phyloP scores from a whole-genome alignment of 2,888 invertebrate genomes.

The Aspidiotus rigidus region DNA sequence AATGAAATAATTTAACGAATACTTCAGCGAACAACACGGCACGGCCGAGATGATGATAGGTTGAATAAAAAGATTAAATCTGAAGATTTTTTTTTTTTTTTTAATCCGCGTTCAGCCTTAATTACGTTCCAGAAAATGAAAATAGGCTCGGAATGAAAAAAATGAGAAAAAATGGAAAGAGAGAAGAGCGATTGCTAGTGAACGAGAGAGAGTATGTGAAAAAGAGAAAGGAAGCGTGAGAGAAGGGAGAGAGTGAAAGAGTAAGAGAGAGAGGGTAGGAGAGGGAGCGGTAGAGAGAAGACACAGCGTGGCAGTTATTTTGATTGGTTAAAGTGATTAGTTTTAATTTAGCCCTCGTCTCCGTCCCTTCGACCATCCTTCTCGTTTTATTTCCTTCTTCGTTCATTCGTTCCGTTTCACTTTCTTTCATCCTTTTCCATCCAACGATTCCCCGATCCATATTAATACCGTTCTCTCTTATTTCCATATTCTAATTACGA shows the following conservation, averaged over 20 bases:
- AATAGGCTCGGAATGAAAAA: constrained; percentile 22
- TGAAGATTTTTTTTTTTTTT: constrained; percentile 19
- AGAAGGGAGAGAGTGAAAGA: constrained; percentile 1
- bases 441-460: constrained; percentile 24
- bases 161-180: constrained; percentile 15
- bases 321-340: constrained; percentile 34
- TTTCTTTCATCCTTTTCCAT: constrained; percentile 24
- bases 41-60: constrained; percentile 14
- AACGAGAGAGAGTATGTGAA: not conserved
- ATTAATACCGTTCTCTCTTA: constrained; percentile 30
- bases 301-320: constrained; percentile 28
- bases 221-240: constrained; percentile 8
- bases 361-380: constrained; percentile 19
- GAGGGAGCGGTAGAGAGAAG: not conserved
- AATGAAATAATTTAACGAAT: constrained; percentile 4
- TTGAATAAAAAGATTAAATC: constrained; percentile 29
- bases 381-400: constrained; percentile 19
- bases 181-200: constrained; percentile 19
- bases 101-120: constrained; percentile 29
- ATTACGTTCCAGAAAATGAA: constrained; percentile 31
- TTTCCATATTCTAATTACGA: constrained; percentile 31
- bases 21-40: constrained; percentile 2
- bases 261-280: not conserved
- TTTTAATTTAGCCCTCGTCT: constrained; percentile 31
- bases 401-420: constrained; percentile 22